Conservation (phyloP, 2,113 vertebrate species). For the Sylvietta virens region DNA sequence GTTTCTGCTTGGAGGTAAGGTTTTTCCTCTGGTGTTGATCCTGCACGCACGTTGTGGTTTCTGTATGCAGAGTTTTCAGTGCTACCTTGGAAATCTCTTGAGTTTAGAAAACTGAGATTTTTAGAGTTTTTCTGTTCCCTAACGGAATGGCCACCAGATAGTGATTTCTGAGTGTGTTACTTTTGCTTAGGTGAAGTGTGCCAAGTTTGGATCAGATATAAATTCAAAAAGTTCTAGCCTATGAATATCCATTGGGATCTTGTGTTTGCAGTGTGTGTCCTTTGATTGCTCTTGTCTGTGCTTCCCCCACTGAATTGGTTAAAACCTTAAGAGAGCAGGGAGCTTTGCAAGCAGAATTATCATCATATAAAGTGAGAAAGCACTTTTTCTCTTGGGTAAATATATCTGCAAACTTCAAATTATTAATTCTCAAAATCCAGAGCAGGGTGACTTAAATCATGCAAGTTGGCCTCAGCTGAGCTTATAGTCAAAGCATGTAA, state of each 20-base stretch:
- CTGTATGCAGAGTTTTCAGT: background rate
- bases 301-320: background rate
- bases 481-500: background rate
- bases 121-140: background rate
- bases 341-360: background rate
- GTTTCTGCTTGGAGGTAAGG: background rate
- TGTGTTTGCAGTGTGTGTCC: background rate
- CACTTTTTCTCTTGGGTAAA: background rate
- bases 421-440: background rate
- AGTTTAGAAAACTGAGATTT: background rate
- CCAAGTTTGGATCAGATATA: background rate
- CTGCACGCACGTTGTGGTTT: fast-evolving
- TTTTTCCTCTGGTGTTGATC: background rate
- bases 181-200: background rate
- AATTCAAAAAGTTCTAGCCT: background rate
- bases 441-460: background rate
- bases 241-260: background rate
- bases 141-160: background rate
- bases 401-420: background rate
- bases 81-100: background rate
- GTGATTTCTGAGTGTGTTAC: background rate
- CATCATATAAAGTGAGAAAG: fast-evolving
- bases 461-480: background rate
- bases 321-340: background rate
- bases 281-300: background rate